phyloP scores from a whole-genome alignment of 1,140 invertebrate genomes.

The Zeugodacus cucurbitae region DNA sequence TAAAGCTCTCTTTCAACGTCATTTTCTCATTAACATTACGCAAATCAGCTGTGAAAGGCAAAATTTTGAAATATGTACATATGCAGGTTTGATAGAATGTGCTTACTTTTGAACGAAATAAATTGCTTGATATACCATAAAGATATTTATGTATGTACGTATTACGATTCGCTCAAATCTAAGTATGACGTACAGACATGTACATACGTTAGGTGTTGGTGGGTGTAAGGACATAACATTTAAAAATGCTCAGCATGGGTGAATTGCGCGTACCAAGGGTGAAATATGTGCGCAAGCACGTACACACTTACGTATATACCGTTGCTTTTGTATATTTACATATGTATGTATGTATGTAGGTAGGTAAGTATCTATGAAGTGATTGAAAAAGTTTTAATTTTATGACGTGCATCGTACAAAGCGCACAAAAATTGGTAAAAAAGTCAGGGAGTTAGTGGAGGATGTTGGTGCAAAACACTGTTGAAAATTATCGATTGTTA shows the following conservation, averaged over 20 bases:
- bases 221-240: neutral
- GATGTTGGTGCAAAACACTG: too few species aligned
- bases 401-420: neutral
- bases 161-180: neutral
- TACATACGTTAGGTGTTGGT: neutral
- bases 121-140: neutral
- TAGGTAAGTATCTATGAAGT: neutral
- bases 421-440: neutral
- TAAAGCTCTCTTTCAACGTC: too few species aligned
- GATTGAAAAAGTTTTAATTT: neutral
- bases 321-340: neutral
- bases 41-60: too few species aligned
- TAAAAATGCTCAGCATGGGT: neutral
- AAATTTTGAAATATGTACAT: too few species aligned
- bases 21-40: too few species aligned
- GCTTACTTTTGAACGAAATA: neutral
- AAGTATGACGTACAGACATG: neutral
- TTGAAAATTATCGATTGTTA: neutral
- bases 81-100: neutral
- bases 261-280: neutral
- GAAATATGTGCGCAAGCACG: neutral
- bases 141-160: conserved; percentile 13
- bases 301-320: neutral
- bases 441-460: neutral
- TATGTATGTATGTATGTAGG: neutral